Percentiles rank a stretch among this genome's conserved stretches.
Conservation (phyloP, 2,113 vertebrate species). For the Tinamus guttatus region DNA sequence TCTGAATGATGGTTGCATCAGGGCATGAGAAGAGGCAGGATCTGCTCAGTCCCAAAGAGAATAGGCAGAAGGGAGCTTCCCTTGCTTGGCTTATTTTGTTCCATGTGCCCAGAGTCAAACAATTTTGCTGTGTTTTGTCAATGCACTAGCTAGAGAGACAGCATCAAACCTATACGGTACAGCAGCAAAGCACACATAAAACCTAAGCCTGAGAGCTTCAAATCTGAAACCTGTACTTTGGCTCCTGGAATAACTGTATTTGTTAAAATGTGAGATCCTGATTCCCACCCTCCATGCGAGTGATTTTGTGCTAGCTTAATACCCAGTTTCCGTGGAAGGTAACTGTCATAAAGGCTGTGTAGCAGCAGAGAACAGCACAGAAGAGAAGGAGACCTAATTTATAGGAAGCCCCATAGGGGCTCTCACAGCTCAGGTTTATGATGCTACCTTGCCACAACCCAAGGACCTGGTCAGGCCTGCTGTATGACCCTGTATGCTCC, state of each 20-base stretch:
- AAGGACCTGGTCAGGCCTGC: neutral
- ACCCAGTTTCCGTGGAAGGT: constrained; percentile 4
- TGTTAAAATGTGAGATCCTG: neutral
- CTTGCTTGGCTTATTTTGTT: neutral
- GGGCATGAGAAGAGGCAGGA: accelerated
- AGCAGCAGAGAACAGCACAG: accelerated
- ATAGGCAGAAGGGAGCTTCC: neutral
- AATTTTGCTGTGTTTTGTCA: neutral
- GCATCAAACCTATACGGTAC: neutral
- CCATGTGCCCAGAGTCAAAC: neutral
- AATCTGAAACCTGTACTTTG: constrained; percentile 11
- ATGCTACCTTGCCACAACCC: accelerated
- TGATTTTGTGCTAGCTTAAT: neutral
- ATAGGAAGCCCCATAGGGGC: neutral
- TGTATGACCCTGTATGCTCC: neutral
- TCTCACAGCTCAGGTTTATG: neutral
- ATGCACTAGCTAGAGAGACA: neutral
- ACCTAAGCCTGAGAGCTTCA: neutral
- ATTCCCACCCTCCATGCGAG: neutral
- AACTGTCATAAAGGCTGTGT: neutral
- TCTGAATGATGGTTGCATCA: neutral
- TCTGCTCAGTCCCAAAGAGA: neutral
- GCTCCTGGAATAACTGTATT: neutral
- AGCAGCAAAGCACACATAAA: neutral
- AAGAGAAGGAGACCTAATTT: neutral